Percentiles rank a stretch among this genome's conserved stretches.
Conservation (phyloP, 2,113 vertebrate species). For the Tetrax tetrax region DNA sequence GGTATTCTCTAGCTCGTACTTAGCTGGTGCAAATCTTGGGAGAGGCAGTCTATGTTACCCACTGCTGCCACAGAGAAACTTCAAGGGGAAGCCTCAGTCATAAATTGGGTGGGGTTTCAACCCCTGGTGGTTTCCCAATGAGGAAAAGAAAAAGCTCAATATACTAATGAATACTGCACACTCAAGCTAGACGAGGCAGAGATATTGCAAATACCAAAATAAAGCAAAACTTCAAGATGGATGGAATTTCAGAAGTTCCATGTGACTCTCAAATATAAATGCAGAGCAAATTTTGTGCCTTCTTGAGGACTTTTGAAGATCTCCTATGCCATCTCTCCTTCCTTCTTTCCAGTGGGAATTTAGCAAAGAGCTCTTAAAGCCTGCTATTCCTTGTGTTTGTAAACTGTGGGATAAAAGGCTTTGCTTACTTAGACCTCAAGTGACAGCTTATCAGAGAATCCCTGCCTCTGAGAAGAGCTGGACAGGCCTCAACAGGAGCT, state of each 20-base stretch:
- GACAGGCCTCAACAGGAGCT: background rate
- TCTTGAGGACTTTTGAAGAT: background rate
- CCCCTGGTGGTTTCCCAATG: background rate
- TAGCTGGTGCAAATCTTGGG: background rate
- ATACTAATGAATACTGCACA: background rate
- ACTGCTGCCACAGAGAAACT: background rate
- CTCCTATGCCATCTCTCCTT: background rate
- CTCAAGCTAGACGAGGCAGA: background rate
- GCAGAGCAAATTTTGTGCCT: background rate
- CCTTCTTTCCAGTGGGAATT: background rate
- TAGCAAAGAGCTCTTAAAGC: background rate
- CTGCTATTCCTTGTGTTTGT: background rate
- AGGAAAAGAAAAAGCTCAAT: background rate
- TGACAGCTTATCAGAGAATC: background rate
- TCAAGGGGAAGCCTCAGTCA: background rate
- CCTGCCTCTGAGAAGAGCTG: background rate
- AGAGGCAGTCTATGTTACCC: background rate
- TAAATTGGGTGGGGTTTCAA: background rate
- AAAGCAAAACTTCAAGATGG: background rate
- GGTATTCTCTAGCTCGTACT: background rate
- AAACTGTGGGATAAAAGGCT: background rate
- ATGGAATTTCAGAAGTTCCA: background rate
- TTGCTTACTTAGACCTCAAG: background rate
- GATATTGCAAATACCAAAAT: background rate
- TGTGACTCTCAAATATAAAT: background rate